Evolutionary conservation across 2,113 vertebrate species (phyloP), one percentile per base, ranked within the genome.

Genomic region (Lycocorax pyrrhopterus): DNA sequence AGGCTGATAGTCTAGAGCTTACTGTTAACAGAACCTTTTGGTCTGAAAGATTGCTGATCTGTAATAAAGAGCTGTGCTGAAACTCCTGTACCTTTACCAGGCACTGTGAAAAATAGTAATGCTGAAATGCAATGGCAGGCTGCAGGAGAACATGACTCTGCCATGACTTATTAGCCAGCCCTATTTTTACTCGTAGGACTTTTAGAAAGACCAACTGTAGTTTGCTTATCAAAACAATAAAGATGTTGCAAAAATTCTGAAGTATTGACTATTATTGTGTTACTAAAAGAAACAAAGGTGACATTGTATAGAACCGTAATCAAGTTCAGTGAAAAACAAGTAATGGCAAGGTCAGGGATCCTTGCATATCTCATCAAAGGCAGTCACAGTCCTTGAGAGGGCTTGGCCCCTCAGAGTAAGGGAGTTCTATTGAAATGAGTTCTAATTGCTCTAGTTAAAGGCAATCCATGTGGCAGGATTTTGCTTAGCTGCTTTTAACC

Each of bases 181-280:
- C 67, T 35, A 41, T 39, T 94, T 91, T 84, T 68, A 79, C 30
- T 66, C 7, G 16, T 30, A 72, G n/a, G 30, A n/a, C 32, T 87
- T 71, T 73, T 79, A 25, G 46, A 73, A 94, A 77, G 12, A 66
- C 18, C 58, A 64, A 29, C 39, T 86, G 46, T 71, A 53, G 21
- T 83, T 88, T 86, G 78, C 41, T 78, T 81, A 68, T 13, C 26
- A 33, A 66, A 89, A 64, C 29, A 96, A 94, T 96, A 93, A 94
- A 93, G 64, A 10, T 33, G 6, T 69, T 85, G 32, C 25, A 39
- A 73, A 90, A 73, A 30, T 3, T 62, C 33, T 43, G 39, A 76
- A 66, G 37, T 84, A 30, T 27, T 23, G 12, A 12, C 29, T 93
- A 10, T 46, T 66, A 5, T 23, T 47, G 13, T 52, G 29, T 84